Evolutionary conservation across 2,888 invertebrate species (phyloP).

Genomic region (Hyles lineata): DNA sequence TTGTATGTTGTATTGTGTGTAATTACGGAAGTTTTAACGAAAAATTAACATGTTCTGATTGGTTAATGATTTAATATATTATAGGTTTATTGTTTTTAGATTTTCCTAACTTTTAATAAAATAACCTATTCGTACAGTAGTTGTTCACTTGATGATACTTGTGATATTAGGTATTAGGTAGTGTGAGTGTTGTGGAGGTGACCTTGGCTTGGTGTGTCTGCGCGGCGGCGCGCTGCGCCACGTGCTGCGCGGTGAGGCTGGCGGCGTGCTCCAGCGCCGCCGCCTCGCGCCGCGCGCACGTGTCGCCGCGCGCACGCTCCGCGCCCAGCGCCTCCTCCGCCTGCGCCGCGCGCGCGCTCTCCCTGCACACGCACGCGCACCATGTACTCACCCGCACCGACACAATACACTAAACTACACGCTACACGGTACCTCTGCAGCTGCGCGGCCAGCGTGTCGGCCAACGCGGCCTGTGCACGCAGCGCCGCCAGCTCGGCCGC

Average conservation of each 20-base stretch:
- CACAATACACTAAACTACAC: no score
- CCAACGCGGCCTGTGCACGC: slow-evolving; percentile 72
- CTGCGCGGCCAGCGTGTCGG: slow-evolving; percentile 72
- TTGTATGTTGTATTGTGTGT: no score
- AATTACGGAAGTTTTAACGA: no score
- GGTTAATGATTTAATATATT: no score
- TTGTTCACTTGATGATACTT: no score
- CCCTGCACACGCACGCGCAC: slow-evolving; percentile 47
- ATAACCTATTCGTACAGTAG: no score
- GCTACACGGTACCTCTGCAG: slow-evolving; percentile 60
- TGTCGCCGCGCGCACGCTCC: slow-evolving; percentile 68
- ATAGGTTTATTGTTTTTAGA: no score
- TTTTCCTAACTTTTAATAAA: no score
- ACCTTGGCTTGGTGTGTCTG: slow-evolving; percentile 54
- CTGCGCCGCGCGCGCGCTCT: slow-evolving; percentile 59
- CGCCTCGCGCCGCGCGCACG: slow-evolving; percentile 72
- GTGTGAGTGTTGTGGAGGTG: no score
- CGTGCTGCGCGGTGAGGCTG: slow-evolving; percentile 66
- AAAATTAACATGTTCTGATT: no score
- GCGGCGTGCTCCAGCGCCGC: slow-evolving; percentile 73
- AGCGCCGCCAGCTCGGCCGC: slow-evolving; percentile 76
- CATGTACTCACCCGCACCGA: no score
- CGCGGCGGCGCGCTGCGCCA: slow-evolving; percentile 49
- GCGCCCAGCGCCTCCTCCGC: slow-evolving; percentile 61
- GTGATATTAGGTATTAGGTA: no score